Percentiles rank a stretch among this genome's conserved stretches.
These are phyloP conservation scores for Hirundo rustica DNA, from an alignment of 2,797 vertebrate species.

Conservation along the genomic window DNA sequence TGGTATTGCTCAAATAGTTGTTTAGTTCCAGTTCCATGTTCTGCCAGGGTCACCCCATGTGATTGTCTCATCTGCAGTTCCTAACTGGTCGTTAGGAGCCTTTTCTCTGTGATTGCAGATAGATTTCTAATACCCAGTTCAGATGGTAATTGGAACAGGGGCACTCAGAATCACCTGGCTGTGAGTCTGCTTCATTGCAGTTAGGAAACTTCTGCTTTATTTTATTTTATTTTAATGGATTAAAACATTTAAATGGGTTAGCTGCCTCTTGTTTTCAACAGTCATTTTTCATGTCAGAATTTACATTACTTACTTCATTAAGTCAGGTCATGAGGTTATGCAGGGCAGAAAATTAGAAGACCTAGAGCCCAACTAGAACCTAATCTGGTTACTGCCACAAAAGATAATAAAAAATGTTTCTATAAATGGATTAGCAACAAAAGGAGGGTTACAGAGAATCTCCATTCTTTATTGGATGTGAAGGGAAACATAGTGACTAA, in stretches of 20 bases:
- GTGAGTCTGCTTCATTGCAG: not conserved
- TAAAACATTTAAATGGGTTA: not conserved
- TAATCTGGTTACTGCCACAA: not conserved
- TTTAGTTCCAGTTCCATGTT: not conserved
- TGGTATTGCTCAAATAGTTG: not conserved
- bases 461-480: not conserved
- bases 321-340: not conserved
- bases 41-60: not conserved
- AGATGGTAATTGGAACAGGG: not conserved
- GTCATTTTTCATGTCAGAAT: not conserved
- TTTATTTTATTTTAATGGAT: not conserved
- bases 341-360: constrained; percentile 9
- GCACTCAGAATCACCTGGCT: not conserved
- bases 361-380: not conserved
- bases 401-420: not conserved
- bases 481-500: not conserved
- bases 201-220: not conserved
- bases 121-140: not conserved
- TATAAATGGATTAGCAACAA: not conserved
- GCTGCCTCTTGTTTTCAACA: not conserved
- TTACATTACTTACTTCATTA: not conserved
- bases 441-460: not conserved
- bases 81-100: not conserved
- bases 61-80: not conserved
- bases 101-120: not conserved